Evolutionary conservation across 2,113 vertebrate genomes (phyloP).

Genomic region (Hystrix brachyura): DNA sequence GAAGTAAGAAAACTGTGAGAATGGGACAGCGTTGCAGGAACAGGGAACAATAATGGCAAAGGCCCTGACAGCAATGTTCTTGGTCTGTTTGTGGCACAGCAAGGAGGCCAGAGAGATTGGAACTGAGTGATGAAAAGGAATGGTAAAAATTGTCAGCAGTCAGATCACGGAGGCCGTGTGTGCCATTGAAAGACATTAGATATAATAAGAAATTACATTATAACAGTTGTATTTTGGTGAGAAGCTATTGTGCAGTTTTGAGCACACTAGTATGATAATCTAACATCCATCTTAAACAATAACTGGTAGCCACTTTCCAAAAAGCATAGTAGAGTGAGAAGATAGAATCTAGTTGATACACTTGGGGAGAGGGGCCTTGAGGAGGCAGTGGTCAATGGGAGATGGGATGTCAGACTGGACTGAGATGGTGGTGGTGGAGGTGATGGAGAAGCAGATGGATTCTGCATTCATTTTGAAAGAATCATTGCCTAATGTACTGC

Average conservation of each 20-base stretch:
- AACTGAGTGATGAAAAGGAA: background rate
- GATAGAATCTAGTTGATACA: no score
- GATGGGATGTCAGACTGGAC: background rate
- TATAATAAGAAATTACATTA: background rate
- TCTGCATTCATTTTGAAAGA: background rate
- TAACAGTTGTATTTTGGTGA: background rate
- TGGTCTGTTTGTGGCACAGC: background rate
- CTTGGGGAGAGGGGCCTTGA: no score
- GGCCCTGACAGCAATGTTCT: background rate
- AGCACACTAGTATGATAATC: background rate
- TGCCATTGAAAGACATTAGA: background rate
- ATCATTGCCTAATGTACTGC: background rate
- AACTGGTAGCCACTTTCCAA: background rate
- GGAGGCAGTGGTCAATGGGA: background rate
- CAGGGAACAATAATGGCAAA: background rate
- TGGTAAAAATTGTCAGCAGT: background rate
- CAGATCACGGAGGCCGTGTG: background rate
- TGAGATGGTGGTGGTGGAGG: no score
- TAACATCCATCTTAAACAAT: background rate
- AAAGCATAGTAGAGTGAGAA: background rate
- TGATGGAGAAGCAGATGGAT: background rate
- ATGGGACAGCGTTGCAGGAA: background rate
- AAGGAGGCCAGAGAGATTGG: background rate
- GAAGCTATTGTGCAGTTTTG: background rate
- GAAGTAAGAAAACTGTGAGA: background rate